Evolutionary conservation across 2,113 vertebrate genomes (phyloP).

Genomic region (Menura novaehollandiae): DNA sequence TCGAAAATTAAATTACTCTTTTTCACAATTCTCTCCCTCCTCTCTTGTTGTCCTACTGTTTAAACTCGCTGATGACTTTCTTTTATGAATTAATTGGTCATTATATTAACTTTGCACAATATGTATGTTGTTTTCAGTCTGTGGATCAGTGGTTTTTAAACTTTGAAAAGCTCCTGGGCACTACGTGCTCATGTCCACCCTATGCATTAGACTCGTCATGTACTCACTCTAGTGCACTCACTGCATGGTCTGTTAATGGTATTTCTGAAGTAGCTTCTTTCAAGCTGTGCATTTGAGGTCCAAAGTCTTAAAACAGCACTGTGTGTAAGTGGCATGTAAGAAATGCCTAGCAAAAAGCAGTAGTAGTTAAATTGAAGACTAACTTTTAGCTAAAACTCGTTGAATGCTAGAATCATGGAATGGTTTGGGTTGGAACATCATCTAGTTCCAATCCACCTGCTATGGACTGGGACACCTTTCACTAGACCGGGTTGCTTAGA

Average conservation of each 20-base stretch:
- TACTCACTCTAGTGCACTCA: neutral
- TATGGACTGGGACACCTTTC: neutral
- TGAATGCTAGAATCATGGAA: neutral
- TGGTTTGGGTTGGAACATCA: neutral
- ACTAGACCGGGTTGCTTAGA: neutral
- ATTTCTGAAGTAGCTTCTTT: neutral
- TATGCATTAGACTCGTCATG: fast-evolving
- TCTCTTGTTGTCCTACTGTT: neutral
- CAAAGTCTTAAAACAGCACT: neutral
- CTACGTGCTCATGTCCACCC: fast-evolving
- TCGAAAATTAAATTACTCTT: neutral
- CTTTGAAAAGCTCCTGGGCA: neutral
- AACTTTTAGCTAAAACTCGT: neutral
- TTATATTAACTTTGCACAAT: neutral
- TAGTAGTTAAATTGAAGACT: neutral
- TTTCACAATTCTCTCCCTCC: neutral
- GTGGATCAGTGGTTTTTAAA: neutral
- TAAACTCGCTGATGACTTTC: neutral
- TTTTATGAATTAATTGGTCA: neutral
- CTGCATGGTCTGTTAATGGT: neutral
- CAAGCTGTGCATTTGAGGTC: neutral
- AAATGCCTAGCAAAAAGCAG: neutral
- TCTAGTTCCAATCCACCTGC: neutral
- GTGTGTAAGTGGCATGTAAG: neutral
- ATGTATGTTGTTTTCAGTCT: neutral